phyloP scores from a whole-genome alignment of 1,140 invertebrate genomes.

The Brachionus manjavacas region DNA sequence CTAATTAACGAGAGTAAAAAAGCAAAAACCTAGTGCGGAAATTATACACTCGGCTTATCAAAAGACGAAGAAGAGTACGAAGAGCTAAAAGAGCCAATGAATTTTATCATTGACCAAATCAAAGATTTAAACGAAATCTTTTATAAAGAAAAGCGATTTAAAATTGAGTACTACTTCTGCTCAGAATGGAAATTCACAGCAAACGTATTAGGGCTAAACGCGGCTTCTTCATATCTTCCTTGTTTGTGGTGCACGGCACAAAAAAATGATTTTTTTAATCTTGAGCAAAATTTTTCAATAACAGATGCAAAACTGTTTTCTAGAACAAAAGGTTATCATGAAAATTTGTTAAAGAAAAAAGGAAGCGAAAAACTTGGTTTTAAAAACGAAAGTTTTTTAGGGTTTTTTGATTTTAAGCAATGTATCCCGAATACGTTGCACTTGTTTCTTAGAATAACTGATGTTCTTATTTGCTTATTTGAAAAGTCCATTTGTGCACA shows the following conservation, averaged over 20 bases:
- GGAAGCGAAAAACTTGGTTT: background rate
- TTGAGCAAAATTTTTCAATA: background rate
- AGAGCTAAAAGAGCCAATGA: background rate
- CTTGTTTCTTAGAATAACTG: background rate
- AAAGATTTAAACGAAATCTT: background rate
- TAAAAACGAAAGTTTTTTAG: background rate
- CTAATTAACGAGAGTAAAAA: background rate
- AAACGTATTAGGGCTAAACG: background rate
- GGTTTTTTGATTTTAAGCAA: background rate
- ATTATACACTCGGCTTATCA: background rate
- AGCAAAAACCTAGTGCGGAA: background rate
- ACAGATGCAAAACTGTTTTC: background rate
- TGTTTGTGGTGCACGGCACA: background rate
- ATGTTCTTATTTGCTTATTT: background rate
- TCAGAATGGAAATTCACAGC: background rate
- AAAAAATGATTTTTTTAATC: background rate
- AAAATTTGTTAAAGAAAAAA: background rate
- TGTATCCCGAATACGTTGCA: background rate
- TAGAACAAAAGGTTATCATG: background rate
- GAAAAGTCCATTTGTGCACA: background rate
- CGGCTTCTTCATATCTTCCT: background rate
- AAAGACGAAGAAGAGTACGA: background rate
- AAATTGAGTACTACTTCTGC: background rate
- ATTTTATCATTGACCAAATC: background rate
- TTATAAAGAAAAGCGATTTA: background rate